Base-by-base conservation (phyloP, 2,888 invertebrate species). In the Pollenia labialis region DNA sequence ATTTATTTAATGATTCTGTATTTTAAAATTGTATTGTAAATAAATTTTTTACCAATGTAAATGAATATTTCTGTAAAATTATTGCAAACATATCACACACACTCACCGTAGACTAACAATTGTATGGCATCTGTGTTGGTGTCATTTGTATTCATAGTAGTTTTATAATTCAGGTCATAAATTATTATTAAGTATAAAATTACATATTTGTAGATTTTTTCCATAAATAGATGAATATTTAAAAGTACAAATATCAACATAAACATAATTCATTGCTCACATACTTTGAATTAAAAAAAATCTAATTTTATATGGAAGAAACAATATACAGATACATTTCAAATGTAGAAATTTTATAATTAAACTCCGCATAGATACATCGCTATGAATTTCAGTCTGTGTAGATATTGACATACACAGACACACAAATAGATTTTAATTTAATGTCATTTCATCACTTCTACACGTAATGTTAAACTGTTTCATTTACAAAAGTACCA, bases 131-230 rank as follows among this genome's bases (percentile, higher is more conserved):
- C 23, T 71, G 66, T 81, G 72, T 52, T 72, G 68, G 69, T 16
- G 66, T 77, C 62, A 68, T 79, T 81, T 81, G 56, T 72, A 66
- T 77, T 77, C 48, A 50, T 82, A 79, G 50, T 72, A 77, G 68
- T 81, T 32, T 72, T 18, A 77, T 42, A 75, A 68, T 54, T 50
- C 54, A 82, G 71, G 68, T 79, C 79, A 82, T 85, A 85, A 85
- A 85, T 85, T 79, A 85, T 74, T 52, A 79, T 85, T 85, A 66
- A 72, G 77, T 82, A 77, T 64, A 82, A 71, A 75, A 75, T 85
- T 68, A 74, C 66, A 66, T 74, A 54, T 71, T 68, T 68, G 60
- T 80, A 54, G 62, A 71, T 54, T 52, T 68, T 62, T 1, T 6
- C 32, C 32, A 12, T 40, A 72, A 64, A 81, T 81, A 81, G 64